phyloP scores from a whole-genome alignment of 2,797 vertebrate species.

The Graptemys geographica region DNA sequence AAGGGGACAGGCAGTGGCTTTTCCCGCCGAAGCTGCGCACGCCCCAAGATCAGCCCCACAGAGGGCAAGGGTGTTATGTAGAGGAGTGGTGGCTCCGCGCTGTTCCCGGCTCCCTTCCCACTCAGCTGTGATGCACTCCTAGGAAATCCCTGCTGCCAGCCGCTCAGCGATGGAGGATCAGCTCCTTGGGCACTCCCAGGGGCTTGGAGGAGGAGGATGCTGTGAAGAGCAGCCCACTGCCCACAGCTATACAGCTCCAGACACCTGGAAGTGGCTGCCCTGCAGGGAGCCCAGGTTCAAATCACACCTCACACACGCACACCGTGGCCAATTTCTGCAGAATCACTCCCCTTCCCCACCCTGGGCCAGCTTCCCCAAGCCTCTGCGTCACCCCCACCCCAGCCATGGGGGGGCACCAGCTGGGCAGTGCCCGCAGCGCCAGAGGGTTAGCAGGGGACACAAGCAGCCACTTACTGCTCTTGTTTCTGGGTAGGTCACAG shows the following conservation, averaged over 20 bases:
- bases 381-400: not conserved
- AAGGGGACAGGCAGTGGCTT: not conserved
- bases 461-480: not conserved
- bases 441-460: not conserved
- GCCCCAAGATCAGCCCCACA: not conserved
- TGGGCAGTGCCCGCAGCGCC: not conserved
- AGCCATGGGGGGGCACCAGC: not conserved
- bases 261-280: not conserved
- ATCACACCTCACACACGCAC: not conserved
- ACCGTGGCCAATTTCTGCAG: not conserved
- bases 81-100: not conserved
- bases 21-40: not conserved
- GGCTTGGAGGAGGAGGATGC: not conserved
- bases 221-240: not conserved
- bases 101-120: no score
- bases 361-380: not conserved
- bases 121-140: not conserved
- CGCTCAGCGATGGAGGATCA: not conserved
- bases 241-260: not conserved
- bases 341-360: not conserved
- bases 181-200: not conserved
- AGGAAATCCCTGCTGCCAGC: not conserved
- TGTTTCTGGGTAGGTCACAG: not conserved
- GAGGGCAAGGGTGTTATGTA: not conserved
- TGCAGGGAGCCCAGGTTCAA: not conserved